Conservation (phyloP, 2,888 invertebrate species). For the Dolichomitus sp. region DNA sequence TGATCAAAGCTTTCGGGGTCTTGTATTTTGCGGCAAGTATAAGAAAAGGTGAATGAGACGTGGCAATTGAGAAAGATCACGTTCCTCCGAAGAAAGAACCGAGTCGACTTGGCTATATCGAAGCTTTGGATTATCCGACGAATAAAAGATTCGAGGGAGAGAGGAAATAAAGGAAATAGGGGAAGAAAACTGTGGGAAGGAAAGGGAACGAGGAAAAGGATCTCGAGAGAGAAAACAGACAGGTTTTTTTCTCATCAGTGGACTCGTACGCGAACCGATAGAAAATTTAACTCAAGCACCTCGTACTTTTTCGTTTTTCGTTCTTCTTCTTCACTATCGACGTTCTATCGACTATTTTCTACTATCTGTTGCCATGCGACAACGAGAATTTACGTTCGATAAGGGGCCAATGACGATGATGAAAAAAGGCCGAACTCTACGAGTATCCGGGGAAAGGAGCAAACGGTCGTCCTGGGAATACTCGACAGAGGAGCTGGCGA, state of each 20-base stretch:
- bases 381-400: constrained; percentile 8
- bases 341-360: neutral
- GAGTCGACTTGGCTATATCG: constrained; percentile 9
- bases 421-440: constrained; percentile 14
- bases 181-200: neutral
- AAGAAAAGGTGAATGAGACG: constrained; percentile 18
- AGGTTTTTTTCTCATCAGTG: neutral
- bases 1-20: constrained; percentile 59
- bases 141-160: constrained; percentile 35
- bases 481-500: constrained; percentile 14
- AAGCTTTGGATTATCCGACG: constrained; percentile 28
- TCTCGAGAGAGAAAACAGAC: constrained; percentile 3
- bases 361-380: neutral
- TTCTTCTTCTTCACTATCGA: constrained; percentile 2
- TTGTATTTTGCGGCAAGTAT: constrained; percentile 29
- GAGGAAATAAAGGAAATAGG: neutral
- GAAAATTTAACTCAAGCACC: constrained; percentile 6
- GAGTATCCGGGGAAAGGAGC: constrained; percentile 40
- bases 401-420: constrained; percentile 32
- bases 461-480: constrained; percentile 55
- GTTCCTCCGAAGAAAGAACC: constrained; percentile 12
- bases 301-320: neutral
- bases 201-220: neutral
- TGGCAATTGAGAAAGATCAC: constrained; percentile 34
- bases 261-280: neutral